These are phyloP conservation scores for Telmatherina bonti DNA, from an alignment of 2,797 vertebrate genomes.

Conservation along the genomic window DNA sequence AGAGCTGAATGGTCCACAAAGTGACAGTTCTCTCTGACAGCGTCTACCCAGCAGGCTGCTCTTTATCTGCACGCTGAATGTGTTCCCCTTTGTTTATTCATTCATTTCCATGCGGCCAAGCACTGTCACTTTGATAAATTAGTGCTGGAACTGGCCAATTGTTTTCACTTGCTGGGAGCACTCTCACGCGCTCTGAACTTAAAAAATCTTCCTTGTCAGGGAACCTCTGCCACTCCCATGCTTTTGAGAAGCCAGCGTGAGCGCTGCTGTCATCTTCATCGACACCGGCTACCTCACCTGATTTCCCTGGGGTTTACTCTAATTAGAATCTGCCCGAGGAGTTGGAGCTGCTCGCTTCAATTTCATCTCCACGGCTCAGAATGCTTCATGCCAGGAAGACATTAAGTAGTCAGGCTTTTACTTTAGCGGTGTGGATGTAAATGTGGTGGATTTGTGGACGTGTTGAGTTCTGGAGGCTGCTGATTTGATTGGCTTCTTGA, in stretches of 20 bases:
- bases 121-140: slow-evolving; percentile 83
- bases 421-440: slow-evolving; percentile 10
- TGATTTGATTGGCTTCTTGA: slow-evolving; percentile 18
- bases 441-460: slow-evolving; percentile 15
- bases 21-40: slow-evolving; percentile 63
- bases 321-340: slow-evolving; percentile 46
- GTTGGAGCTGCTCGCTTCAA: slow-evolving; percentile 38
- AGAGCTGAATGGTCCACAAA: slow-evolving; percentile 49
- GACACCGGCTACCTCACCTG: slow-evolving; percentile 1
- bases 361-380: slow-evolving; percentile 27
- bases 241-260: slow-evolving; percentile 23
- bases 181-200: slow-evolving; percentile 74
- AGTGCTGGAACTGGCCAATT: slow-evolving; percentile 76
- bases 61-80: slow-evolving; percentile 76
- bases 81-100: slow-evolving; percentile 78
- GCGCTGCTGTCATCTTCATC: not conserved
- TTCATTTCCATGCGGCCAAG: slow-evolving; percentile 78
- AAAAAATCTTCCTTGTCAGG: slow-evolving; percentile 66
- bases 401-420: slow-evolving; percentile 37
- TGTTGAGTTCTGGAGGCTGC: not conserved
- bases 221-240: slow-evolving; percentile 25
- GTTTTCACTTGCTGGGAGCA: slow-evolving; percentile 77
- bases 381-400: slow-evolving; percentile 30
- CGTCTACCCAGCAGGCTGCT: slow-evolving; percentile 59
- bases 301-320: slow-evolving; percentile 42